Conservation (phyloP, 2,888 invertebrate genomes). For the Tetropium fuscum region DNA sequence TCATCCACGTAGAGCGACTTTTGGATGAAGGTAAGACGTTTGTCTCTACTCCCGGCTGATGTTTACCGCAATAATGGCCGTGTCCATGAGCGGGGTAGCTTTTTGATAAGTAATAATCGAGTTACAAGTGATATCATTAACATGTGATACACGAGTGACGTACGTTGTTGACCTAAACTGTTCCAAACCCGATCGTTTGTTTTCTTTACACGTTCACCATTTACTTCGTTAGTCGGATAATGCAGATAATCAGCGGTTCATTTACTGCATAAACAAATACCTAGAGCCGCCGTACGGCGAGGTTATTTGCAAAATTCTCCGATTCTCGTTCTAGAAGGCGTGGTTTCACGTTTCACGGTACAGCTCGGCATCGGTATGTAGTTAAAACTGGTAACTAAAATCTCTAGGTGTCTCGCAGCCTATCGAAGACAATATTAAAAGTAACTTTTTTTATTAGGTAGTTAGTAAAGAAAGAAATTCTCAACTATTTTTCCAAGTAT, state of each 20-base stretch:
- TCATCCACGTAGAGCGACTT: conserved; percentile 98
- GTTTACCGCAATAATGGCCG: conserved; percentile 16
- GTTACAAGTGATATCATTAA: conserved; percentile 50
- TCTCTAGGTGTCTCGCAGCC: too few relatives aligned
- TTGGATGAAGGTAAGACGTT: conserved; percentile 93
- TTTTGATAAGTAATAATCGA: conserved; percentile 35
- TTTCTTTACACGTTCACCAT: conserved; percentile 17
- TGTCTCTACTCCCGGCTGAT: not conserved
- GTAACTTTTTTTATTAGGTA: not conserved
- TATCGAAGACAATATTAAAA: not conserved
- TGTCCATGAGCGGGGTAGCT: conserved; percentile 20
- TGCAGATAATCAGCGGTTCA: too few relatives aligned
- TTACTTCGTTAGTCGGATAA: not conserved
- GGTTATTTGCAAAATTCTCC: conserved; percentile 37
- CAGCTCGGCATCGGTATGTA: conserved; percentile 53
- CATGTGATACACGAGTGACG: conserved; percentile 57
- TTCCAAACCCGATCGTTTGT: conserved; percentile 13
- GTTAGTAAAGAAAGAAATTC: not conserved
- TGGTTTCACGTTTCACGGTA: conserved; percentile 54
- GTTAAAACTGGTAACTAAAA: conserved; percentile 50
- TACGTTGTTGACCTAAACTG: conserved; percentile 36
- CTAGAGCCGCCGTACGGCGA: not conserved
- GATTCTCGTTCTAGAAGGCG: conserved; percentile 46
- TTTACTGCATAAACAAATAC: not conserved
- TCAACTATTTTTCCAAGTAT: conserved; percentile 5